These are phyloP conservation scores for Nycticorax nycticorax DNA, from an alignment of 2,113 vertebrate species.

Conservation along the genomic window DNA sequence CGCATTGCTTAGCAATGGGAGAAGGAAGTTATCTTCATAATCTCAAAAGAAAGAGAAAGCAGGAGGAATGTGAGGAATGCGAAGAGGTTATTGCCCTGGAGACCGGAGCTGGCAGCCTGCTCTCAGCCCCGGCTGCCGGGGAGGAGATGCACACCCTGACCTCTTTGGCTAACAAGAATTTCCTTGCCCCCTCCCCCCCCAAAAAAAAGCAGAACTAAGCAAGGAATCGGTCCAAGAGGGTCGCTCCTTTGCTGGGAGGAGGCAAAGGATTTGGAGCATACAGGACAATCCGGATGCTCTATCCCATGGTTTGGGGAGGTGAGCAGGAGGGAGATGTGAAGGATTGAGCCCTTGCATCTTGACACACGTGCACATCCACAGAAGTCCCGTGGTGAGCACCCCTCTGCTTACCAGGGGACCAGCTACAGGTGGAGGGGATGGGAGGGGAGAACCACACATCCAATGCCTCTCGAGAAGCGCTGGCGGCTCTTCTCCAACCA, in stretches of 20 bases:
- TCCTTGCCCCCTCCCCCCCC: not conserved
- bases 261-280: not conserved
- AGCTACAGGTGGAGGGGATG: not conserved
- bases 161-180: constrained; percentile 26
- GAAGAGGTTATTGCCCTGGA: constrained; percentile 52
- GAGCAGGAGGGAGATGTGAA: not conserved
- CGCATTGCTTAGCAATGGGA: constrained; percentile 4
- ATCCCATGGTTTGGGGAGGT: fast-evolving
- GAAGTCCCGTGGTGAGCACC: not conserved
- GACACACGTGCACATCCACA: fast-evolving
- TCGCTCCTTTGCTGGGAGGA: not conserved
- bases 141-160: constrained; percentile 18
- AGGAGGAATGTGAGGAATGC: constrained; percentile 56
- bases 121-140: not conserved
- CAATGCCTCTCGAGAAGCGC: not conserved
- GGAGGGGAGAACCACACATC: fast-evolving
- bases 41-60: constrained; percentile 65
- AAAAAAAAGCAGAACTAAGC: not conserved
- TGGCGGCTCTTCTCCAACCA: not conserved
- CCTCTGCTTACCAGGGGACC: not conserved
- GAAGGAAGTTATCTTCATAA: constrained; percentile 64
- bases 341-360: not conserved
- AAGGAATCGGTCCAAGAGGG: not conserved
- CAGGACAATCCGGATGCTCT: not conserved
- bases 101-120: not conserved